These are phyloP conservation scores for Tachyglossus aculeatus DNA, from an alignment of 2,797 vertebrate species.

Conservation along the genomic window DNA sequence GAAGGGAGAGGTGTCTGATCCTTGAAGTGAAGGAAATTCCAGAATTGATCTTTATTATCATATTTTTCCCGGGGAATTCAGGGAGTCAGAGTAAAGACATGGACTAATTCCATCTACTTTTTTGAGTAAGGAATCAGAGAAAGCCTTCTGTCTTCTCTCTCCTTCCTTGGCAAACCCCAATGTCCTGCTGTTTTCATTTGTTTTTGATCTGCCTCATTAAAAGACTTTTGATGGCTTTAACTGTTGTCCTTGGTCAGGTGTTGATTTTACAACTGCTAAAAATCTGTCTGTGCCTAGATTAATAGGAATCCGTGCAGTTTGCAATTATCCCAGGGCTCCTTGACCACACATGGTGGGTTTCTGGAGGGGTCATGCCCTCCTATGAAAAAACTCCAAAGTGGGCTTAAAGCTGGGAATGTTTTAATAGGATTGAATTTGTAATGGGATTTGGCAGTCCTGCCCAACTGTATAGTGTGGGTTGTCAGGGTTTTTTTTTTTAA, in stretches of 20 bases:
- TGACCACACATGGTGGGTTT: constrained; percentile 85
- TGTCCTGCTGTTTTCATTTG: constrained; percentile 84
- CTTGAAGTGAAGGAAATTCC: constrained; percentile 56
- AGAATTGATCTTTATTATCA: constrained; percentile 35
- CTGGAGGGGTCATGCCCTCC: constrained; percentile 78
- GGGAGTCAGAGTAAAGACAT: constrained; percentile 47
- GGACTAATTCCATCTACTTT: constrained; percentile 58
- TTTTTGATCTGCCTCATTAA: constrained; percentile 90
- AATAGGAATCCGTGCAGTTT: constrained; percentile 83
- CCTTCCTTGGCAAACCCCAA: constrained; percentile 74
- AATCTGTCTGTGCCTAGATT: constrained; percentile 84
- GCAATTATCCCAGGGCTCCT: constrained; percentile 82
- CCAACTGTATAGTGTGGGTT: constrained; percentile 67
- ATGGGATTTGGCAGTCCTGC: constrained; percentile 84
- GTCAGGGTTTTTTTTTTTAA: constrained; percentile 45
- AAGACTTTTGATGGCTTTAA: constrained; percentile 86
- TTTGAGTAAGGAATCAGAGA: constrained; percentile 68
- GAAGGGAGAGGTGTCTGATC: constrained; percentile 50
- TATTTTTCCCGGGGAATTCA: constrained; percentile 36
- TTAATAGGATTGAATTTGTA: constrained; percentile 88
- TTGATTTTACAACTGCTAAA: constrained; percentile 87
- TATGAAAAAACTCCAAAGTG: constrained; percentile 84
- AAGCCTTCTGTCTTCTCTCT: constrained; percentile 67
- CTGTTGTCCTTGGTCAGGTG: constrained; percentile 86
- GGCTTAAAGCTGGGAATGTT: constrained; percentile 85